phyloP scores from a whole-genome alignment of 1,140 invertebrate species.

The Orchesella cincta region DNA sequence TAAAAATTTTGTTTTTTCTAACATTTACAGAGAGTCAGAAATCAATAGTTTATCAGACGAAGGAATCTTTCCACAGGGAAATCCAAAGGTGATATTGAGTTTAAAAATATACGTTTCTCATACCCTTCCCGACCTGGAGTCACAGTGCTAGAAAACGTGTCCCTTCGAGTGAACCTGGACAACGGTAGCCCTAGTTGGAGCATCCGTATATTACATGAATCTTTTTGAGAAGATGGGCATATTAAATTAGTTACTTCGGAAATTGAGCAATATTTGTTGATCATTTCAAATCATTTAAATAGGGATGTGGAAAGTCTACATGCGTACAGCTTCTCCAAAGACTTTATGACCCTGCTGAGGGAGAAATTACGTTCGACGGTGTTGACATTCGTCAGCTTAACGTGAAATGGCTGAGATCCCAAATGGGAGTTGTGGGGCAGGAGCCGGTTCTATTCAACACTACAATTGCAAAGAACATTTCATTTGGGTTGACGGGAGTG shows the following conservation, averaged over 20 bases:
- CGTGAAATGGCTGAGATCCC: constrained; percentile 69
- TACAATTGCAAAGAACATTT: constrained; percentile 57
- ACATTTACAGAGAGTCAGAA: constrained; percentile 51
- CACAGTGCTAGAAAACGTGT: constrained; percentile 71
- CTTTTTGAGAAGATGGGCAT: constrained; percentile 59
- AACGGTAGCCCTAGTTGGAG: constrained; percentile 80
- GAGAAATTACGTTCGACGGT: constrained; percentile 65
- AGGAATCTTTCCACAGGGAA: constrained; percentile 54
- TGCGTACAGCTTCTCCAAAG: constrained; percentile 73
- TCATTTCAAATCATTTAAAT: too few species aligned
- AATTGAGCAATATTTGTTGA: neutral
- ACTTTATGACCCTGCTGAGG: constrained; percentile 76
- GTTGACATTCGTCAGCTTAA: constrained; percentile 67
- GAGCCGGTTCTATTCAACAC: constrained; percentile 59
- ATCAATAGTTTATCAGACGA: constrained; percentile 57
- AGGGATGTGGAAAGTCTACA: constrained; percentile 79
- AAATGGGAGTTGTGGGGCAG: constrained; percentile 78
- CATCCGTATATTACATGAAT: constrained; percentile 67
- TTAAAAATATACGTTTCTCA: constrained; percentile 66
- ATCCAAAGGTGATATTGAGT: constrained; percentile 68
- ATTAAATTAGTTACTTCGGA: neutral
- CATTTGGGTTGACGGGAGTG: constrained; percentile 52
- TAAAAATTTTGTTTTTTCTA: neutral
- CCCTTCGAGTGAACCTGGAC: constrained; percentile 70
- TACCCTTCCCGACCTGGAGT: constrained; percentile 65